Evolutionary conservation across 2,888 invertebrate genomes (phyloP).

Genomic region (Anticlea derivata): DNA sequence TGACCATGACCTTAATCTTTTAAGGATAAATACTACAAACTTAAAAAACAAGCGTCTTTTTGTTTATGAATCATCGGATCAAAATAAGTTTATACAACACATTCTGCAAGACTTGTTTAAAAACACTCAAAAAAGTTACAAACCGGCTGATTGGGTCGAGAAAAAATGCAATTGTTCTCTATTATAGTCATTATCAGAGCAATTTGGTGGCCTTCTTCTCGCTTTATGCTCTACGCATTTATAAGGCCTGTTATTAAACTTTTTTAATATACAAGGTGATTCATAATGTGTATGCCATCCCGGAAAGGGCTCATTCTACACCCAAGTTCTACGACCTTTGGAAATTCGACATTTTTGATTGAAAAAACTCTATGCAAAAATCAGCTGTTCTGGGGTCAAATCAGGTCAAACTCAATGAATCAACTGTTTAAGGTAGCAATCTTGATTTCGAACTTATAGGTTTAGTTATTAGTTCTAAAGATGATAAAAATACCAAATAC

Average conservation of each 20-base stretch:
- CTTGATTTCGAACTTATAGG: too few species aligned
- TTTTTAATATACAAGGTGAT: conserved; percentile 14
- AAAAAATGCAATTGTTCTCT: conserved; percentile 30
- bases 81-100: not conserved
- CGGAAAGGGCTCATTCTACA: too few species aligned
- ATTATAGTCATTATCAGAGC: conserved; percentile 30
- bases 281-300: too few species aligned
- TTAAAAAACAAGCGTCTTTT: not conserved
- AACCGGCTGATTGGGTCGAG: conserved; percentile 7
- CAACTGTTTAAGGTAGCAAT: too few species aligned
- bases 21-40: conserved; percentile 4
- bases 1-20: conserved; percentile 14
- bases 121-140: conserved; percentile 10
- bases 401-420: too few species aligned
- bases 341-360: too few species aligned
- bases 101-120: conserved; percentile 5
- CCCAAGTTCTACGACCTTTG: too few species aligned
- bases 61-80: conserved; percentile 6
- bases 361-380: too few species aligned
- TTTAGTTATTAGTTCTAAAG: too few species aligned
- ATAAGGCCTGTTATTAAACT: conserved; percentile 25
- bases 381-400: too few species aligned
- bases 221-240: conserved; percentile 29
- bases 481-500: too few species aligned
- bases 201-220: conserved; percentile 28